A percentile compares a stretch with the other conserved stretches of the same genome.
phyloP scores from a whole-genome alignment of 2,888 invertebrate genomes.

The Eustalomyia histrio region DNA sequence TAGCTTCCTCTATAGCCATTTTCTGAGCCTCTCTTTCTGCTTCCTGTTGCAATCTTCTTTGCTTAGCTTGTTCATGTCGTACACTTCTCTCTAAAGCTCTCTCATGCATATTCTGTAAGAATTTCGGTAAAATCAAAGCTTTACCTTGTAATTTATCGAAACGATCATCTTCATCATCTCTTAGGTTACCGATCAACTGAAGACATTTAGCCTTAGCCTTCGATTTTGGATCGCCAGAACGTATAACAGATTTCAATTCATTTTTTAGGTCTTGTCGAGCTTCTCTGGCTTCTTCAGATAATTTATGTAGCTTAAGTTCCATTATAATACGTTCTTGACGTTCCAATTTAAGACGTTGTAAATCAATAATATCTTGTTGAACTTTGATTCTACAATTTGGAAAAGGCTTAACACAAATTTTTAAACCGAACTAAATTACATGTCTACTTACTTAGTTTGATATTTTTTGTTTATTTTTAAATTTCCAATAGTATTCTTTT shows the following conservation, averaged over 20 bases:
- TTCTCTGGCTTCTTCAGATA: slow-evolving; percentile 83
- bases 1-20: slow-evolving; percentile 78
- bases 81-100: slow-evolving; percentile 84
- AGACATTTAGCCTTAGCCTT: slow-evolving; percentile 80
- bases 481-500: slow-evolving; percentile 28
- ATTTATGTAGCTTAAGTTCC: slow-evolving; percentile 85
- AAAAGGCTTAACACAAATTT: not conserved
- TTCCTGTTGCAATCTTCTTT: slow-evolving; percentile 76
- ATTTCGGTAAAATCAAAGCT: slow-evolving; percentile 82
- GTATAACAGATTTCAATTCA: slow-evolving; percentile 82
- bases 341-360: slow-evolving; percentile 85
- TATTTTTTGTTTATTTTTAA: slow-evolving; percentile 74
- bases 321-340: slow-evolving; percentile 87
- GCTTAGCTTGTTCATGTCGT: slow-evolving; percentile 78
- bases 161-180: slow-evolving; percentile 75
- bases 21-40: slow-evolving; percentile 79
- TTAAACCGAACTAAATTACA: not conserved
- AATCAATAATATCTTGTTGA: slow-evolving; percentile 86
- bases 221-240: slow-evolving; percentile 82
- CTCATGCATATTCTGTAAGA: slow-evolving; percentile 86
- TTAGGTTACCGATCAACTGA: slow-evolving; percentile 76
- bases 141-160: slow-evolving; percentile 75
- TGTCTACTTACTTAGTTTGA: slow-evolving; percentile 75
- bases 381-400: slow-evolving; percentile 82
- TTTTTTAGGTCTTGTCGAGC: slow-evolving; percentile 82